phyloP scores from a whole-genome alignment of 2,888 invertebrate species.

The Hanleya hanleyi region DNA sequence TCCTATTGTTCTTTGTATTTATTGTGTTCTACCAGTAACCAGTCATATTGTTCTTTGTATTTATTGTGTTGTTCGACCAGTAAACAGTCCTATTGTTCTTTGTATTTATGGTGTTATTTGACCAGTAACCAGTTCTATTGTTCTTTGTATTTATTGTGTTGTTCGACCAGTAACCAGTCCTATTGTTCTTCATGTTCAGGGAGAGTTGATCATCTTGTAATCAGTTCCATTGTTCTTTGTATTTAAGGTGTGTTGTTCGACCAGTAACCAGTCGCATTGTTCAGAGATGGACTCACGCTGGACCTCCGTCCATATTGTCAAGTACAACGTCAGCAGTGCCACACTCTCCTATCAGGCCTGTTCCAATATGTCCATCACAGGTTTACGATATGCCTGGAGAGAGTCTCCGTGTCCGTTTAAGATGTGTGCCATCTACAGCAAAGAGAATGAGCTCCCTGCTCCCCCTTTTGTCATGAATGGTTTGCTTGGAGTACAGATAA shows the following conservation, averaged over 20 bases:
- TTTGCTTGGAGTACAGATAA: neutral
- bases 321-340: neutral
- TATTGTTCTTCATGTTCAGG: too few relatives aligned
- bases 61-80: too few relatives aligned
- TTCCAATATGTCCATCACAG: slow-evolving; percentile 20
- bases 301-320: neutral
- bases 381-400: slow-evolving; percentile 51
- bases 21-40: too few relatives aligned
- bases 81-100: too few relatives aligned
- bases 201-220: too few relatives aligned
- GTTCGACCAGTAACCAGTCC: too few relatives aligned
- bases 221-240: too few relatives aligned
- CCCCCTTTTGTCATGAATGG: slow-evolving; percentile 31
- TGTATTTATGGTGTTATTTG: too few relatives aligned
- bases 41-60: too few relatives aligned
- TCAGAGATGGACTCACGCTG: slow-evolving; percentile 16
- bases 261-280: slow-evolving; percentile 36
- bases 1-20: too few relatives aligned
- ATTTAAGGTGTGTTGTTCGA: slow-evolving; percentile 39
- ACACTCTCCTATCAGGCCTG: neutral
- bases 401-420: slow-evolving; percentile 44
- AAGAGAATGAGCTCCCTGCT: slow-evolving; percentile 40
- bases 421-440: slow-evolving; percentile 43
- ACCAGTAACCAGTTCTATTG: too few relatives aligned
- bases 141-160: too few relatives aligned